Evolutionary conservation across 2,797 vertebrate genomes (phyloP).

Genomic region (Sparus aurata): DNA sequence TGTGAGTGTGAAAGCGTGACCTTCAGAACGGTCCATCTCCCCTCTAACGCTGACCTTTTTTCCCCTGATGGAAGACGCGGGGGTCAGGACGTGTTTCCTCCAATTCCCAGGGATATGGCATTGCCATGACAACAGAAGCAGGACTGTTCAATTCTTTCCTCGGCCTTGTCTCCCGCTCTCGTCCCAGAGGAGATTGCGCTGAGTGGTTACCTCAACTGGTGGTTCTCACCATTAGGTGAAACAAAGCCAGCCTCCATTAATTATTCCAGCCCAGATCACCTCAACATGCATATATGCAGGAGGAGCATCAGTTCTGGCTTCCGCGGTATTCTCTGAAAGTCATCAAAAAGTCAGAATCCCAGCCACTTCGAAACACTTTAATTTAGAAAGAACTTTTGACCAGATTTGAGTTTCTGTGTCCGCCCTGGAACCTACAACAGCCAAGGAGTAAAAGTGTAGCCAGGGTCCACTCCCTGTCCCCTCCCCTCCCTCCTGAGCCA

Average conservation of each 20-base stretch:
- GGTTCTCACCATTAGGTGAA: constrained; percentile 1
- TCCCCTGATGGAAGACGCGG: constrained; percentile 18
- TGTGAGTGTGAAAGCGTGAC: constrained; percentile 44
- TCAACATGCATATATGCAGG: constrained; percentile 16
- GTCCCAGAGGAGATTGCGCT: constrained; percentile 17
- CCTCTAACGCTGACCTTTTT: constrained; percentile 45
- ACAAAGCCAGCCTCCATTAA: constrained; percentile 26
- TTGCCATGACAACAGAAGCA: constrained; percentile 68
- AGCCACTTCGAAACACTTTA: background rate
- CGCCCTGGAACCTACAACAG: too few relatives aligned
- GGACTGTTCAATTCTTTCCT: background rate
- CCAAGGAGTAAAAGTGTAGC: too few relatives aligned
- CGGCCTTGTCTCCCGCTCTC: constrained; percentile 14
- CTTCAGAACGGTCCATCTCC: constrained; percentile 34
- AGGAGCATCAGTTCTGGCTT: background rate
- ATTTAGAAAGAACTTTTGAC: too few relatives aligned
- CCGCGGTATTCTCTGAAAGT: background rate
- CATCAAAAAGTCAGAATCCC: background rate
- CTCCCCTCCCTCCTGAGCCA: too few relatives aligned
- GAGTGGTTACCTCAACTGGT: constrained; percentile 14
- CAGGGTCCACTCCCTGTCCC: too few relatives aligned
- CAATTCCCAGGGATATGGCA: constrained; percentile 37
- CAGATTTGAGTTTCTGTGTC: too few relatives aligned
- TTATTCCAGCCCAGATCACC: constrained; percentile 22
- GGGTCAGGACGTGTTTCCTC: constrained; percentile 34